Conservation (phyloP, 2,797 vertebrate species). For the Brotula barbata region DNA sequence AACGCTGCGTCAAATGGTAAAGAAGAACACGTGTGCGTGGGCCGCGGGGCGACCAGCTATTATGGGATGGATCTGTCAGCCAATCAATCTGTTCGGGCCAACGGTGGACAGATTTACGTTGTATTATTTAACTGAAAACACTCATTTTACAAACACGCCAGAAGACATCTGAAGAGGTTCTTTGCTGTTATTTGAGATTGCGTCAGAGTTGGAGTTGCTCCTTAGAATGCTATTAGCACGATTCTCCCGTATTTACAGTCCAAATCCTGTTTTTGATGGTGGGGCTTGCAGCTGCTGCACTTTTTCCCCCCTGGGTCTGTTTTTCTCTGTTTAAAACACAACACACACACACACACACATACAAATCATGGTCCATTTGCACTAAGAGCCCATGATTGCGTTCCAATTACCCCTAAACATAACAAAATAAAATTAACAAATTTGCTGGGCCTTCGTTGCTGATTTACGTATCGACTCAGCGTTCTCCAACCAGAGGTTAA, state of each 20-base stretch:
- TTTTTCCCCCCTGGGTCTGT: not conserved
- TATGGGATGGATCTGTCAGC: conserved; percentile 4
- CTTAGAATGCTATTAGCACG: not conserved
- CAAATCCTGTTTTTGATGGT: not conserved
- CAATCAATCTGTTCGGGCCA: conserved; percentile 1
- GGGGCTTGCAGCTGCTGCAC: not conserved
- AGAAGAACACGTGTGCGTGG: conserved; percentile 22
- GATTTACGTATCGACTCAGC: too few species aligned
- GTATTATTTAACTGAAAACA: too few species aligned
- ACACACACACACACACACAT: conserved; percentile 29
- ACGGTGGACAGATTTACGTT: too few species aligned
- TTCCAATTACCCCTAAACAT: conserved; percentile 37
- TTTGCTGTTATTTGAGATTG: not conserved
- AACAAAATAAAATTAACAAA: conserved; percentile 5
- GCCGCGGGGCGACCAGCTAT: not conserved
- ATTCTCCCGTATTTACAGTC: not conserved
- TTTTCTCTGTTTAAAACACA: conserved; percentile 22
- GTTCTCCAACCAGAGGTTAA: too few species aligned
- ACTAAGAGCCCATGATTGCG: conserved; percentile 23
- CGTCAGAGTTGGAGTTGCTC: not conserved
- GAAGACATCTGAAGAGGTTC: not conserved
- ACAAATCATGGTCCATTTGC: conserved; percentile 12
- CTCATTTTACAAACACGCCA: too few species aligned
- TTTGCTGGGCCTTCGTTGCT: conserved; percentile 10
- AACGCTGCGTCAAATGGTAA: conserved; percentile 42